These are phyloP conservation scores for Halyomorpha halys DNA, from an alignment of 1,140 invertebrate genomes.

Conservation along the genomic window DNA sequence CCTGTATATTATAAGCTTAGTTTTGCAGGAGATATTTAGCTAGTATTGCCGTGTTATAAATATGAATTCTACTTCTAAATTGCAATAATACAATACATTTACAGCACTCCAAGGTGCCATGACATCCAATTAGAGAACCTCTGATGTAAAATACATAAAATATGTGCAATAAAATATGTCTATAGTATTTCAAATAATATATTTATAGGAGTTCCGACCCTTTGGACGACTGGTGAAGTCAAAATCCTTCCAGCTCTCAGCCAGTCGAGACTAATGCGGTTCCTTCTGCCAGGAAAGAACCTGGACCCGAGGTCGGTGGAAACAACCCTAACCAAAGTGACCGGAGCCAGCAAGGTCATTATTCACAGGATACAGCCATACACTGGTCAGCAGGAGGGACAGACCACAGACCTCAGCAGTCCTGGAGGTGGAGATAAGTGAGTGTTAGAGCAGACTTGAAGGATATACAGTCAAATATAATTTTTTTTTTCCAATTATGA, in stretches of 20 bases:
- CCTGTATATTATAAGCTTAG: no score
- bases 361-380: constrained; percentile 63
- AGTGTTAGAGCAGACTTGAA: neutral
- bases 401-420: constrained; percentile 39
- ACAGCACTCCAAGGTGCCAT: no score
- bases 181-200: neutral
- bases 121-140: neutral
- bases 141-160: neutral
- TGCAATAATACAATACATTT: no score
- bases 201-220: constrained; percentile 50
- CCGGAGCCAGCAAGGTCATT: constrained; percentile 56
- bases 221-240: constrained; percentile 51
- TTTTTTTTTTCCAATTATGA: neutral
- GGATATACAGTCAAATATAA: neutral
- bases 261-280: constrained; percentile 58
- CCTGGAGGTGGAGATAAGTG: constrained; percentile 35
- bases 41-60: no score
- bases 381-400: constrained; percentile 36
- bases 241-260: constrained; percentile 56
- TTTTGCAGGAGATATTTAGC: no score
- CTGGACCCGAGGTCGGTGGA: constrained; percentile 58
- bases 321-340: constrained; percentile 59
- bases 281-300: constrained; percentile 57
- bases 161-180: neutral
- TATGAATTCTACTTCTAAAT: no score